A percentile compares a stretch with the other conserved stretches of the same genome.
These are phyloP conservation scores for Gopherus evgoodei DNA, from an alignment of 2,113 vertebrate genomes.

Conservation along the genomic window DNA sequence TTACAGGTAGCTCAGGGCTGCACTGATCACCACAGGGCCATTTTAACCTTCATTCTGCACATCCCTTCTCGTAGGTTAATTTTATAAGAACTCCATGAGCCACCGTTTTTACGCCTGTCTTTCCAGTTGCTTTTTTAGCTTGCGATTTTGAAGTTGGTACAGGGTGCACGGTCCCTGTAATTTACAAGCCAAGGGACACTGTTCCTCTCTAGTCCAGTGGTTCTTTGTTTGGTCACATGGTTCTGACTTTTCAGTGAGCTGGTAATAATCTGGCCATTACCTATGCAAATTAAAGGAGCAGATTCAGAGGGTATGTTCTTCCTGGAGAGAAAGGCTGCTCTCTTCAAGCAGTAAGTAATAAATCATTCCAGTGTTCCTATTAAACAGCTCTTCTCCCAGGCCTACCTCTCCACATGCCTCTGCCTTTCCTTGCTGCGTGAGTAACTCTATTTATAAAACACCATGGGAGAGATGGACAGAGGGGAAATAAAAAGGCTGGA, in stretches of 20 bases:
- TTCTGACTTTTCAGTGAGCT: constrained; percentile 48
- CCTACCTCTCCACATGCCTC: rapidly evolving
- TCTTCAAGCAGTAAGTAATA: constrained; percentile 23
- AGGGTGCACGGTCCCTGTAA: neutral
- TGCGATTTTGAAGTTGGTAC: neutral
- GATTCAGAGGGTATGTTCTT: constrained; percentile 17
- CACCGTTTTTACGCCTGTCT: neutral
- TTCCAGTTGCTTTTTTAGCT: neutral
- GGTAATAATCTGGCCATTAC: constrained; percentile 73
- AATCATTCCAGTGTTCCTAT: constrained; percentile 66
- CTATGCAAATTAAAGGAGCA: constrained; percentile 68
- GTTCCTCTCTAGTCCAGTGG: neutral
- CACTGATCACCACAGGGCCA: neutral
- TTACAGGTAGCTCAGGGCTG: neutral
- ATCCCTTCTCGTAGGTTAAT: neutral
- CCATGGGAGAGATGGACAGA: neutral
- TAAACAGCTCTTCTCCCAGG: neutral
- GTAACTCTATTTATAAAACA: neutral
- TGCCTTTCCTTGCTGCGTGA: neutral
- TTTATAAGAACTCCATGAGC: neutral
- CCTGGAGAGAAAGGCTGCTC: constrained; percentile 17
- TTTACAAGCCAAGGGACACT: rapidly evolving
- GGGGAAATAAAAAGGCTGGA: neutral
- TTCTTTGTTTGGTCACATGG: constrained; percentile 37
- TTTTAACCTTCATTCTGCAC: neutral